These are phyloP conservation scores for Cyrtorhinus lividipennis DNA, from an alignment of 1,140 invertebrate species.

Conservation along the genomic window DNA sequence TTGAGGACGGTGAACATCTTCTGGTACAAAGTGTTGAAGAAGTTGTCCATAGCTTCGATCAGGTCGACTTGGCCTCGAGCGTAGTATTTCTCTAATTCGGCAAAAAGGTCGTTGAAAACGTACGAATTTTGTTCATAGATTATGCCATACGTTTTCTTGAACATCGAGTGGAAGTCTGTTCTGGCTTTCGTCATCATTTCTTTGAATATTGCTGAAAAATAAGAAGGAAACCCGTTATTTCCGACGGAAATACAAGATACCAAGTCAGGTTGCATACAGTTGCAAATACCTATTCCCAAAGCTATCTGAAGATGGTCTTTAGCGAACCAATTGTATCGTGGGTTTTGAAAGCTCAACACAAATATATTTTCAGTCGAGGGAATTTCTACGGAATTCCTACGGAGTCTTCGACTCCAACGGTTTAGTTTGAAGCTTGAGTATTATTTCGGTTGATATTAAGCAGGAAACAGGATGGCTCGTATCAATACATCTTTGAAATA, in stretches of 20 bases:
- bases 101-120: slow-evolving; percentile 84
- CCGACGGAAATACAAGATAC: slow-evolving; percentile 13
- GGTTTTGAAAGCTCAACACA: too few relatives aligned
- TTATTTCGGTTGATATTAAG: too few relatives aligned
- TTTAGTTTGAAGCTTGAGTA: too few relatives aligned
- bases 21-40: slow-evolving; percentile 84
- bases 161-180: slow-evolving; percentile 83
- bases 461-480: too few relatives aligned
- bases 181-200: slow-evolving; percentile 68
- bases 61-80: slow-evolving; percentile 64
- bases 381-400: too few relatives aligned
- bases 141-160: slow-evolving; percentile 84
- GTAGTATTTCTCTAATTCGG: slow-evolving; percentile 81
- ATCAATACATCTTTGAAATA: too few relatives aligned
- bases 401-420: too few relatives aligned
- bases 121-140: slow-evolving; percentile 87
- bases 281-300: too few relatives aligned
- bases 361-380: too few relatives aligned
- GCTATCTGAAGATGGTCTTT: too few relatives aligned
- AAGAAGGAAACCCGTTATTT: too few relatives aligned
- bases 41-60: slow-evolving; percentile 72
- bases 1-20: slow-evolving; percentile 95
- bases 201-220: slow-evolving; percentile 68
- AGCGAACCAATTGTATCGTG: too few relatives aligned
- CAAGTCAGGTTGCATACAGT: not conserved